A percentile compares a stretch with the other conserved stretches of the same genome.
These are phyloP conservation scores for Sogatella furcifera DNA, from an alignment of 1,140 invertebrate species.

Conservation along the genomic window DNA sequence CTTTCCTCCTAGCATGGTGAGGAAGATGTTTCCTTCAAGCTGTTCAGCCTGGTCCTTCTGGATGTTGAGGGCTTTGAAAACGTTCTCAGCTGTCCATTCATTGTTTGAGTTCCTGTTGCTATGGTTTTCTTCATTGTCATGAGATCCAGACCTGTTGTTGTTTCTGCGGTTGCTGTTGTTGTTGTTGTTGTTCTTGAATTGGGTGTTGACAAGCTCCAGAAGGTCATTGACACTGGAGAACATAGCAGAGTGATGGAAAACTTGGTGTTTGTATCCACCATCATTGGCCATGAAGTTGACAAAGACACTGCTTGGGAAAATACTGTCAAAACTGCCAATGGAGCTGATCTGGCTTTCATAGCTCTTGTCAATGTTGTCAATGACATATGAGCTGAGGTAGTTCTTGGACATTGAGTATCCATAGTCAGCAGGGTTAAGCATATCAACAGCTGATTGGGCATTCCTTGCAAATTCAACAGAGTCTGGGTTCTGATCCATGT, in stretches of 20 bases:
- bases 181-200: slow-evolving; percentile 22
- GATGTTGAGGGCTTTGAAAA: slow-evolving; percentile 45
- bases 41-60: slow-evolving; percentile 37
- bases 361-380: slow-evolving; percentile 35
- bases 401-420: slow-evolving; percentile 39
- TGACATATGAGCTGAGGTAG: slow-evolving; percentile 30
- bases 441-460: slow-evolving; percentile 39
- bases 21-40: slow-evolving; percentile 42
- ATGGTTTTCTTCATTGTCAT: no score
- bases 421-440: slow-evolving; percentile 42
- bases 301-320: slow-evolving; percentile 38
- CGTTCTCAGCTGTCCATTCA: slow-evolving; percentile 34
- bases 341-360: slow-evolving; percentile 31
- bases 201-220: slow-evolving; percentile 14
- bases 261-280: slow-evolving; percentile 37
- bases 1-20: slow-evolving; percentile 32
- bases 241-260: slow-evolving; percentile 8
- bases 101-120: slow-evolving; percentile 13
- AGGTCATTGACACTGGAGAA: neutral
- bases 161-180: slow-evolving; percentile 11
- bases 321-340: slow-evolving; percentile 43
- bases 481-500: slow-evolving; percentile 23
- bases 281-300: slow-evolving; percentile 30
- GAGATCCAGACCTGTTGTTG: neutral
- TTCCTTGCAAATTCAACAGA: slow-evolving; percentile 37